Percentiles rank a stretch among this genome's conserved stretches.
Evolutionary conservation across 2,113 vertebrate genomes (phyloP).

Genomic region (Cyanistes caeruleus): DNA sequence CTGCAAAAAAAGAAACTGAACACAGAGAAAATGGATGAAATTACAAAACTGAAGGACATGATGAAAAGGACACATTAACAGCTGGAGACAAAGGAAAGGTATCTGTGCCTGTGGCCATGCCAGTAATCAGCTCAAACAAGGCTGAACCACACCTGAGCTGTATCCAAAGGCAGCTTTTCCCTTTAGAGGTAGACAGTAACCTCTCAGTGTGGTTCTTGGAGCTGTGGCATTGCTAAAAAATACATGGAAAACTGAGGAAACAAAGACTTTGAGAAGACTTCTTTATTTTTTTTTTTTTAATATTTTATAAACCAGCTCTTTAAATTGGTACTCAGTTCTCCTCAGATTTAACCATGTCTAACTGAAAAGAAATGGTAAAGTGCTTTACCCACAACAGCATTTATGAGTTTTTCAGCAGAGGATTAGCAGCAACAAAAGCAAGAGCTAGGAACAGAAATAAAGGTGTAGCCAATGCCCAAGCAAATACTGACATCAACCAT

Average conservation of each 20-base stretch:
- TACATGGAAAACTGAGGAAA: neutral
- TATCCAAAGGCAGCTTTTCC: neutral
- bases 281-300: too few species aligned
- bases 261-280: neutral
- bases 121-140: neutral
- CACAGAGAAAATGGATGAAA: neutral
- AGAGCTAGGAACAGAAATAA: neutral
- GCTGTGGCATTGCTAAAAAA: neutral
- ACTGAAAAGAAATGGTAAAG: neutral
- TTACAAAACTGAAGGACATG: neutral
- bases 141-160: neutral
- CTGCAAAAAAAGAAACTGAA: neutral
- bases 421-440: neutral
- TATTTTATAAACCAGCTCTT: neutral
- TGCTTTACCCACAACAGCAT: neutral
- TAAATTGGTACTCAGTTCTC: neutral
- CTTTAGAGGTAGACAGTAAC: neutral
- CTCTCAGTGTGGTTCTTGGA: neutral
- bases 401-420: neutral
- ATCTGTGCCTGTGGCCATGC: neutral
- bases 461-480: neutral
- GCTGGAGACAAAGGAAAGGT: neutral
- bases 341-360: neutral
- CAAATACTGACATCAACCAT: neutral
- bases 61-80: neutral